A percentile compares a stretch with the other conserved stretches of the same genome.
Evolutionary conservation across 1,140 invertebrate species (phyloP).

Genomic region (Lucilia sericata): DNA sequence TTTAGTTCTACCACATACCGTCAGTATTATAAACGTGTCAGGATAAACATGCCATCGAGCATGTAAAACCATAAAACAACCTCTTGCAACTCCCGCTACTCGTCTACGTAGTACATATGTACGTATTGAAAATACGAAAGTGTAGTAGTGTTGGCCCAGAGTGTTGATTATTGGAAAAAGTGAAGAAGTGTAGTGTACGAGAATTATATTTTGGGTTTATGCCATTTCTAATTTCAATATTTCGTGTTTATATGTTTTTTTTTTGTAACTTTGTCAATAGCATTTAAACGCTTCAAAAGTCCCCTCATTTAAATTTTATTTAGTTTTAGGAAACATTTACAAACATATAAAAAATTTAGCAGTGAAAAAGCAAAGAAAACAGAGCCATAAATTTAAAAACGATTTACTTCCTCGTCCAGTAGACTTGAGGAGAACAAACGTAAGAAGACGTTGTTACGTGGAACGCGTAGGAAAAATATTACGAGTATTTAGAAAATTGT

Average conservation of each 20-base stretch:
- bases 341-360: background rate
- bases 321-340: background rate
- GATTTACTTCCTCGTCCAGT: background rate
- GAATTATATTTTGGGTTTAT: background rate
- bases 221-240: constrained; percentile 19
- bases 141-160: background rate
- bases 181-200: background rate
- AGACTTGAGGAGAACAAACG: no score
- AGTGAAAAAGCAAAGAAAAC: background rate
- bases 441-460: no score
- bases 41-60: constrained; percentile 31
- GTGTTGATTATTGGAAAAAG: constrained; percentile 9
- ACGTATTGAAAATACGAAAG: background rate
- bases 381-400: background rate
- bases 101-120: background rate
- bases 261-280: background rate
- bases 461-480: no score
- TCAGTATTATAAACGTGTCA: background rate
- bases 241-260: constrained; percentile 5
- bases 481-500: no score
- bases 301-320: background rate
- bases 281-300: background rate
- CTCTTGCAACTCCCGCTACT: background rate
- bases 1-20: background rate
- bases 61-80: background rate